phyloP scores from a whole-genome alignment of 2,888 invertebrate genomes.

The Nephrocerus scutellatus region DNA sequence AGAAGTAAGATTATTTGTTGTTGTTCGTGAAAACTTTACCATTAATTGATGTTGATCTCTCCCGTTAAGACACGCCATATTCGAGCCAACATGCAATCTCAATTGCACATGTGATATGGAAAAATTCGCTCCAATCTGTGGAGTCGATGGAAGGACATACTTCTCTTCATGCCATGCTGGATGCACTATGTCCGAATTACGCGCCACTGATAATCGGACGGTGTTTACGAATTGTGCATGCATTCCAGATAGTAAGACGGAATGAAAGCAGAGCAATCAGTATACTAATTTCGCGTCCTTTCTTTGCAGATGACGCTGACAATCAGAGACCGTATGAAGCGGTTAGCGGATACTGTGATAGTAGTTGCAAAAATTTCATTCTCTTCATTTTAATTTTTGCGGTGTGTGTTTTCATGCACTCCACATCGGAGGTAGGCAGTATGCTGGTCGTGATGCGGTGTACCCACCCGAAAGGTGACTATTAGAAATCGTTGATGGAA shows the following conservation, averaged over 20 bases:
- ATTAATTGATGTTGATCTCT: neutral
- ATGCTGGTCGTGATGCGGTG: conserved; percentile 85
- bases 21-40: neutral
- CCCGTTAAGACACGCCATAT: conserved; percentile 32
- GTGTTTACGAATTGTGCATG: conserved; percentile 53
- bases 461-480: conserved; percentile 68
- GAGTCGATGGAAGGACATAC: conserved; percentile 73
- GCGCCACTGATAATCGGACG: conserved; percentile 55
- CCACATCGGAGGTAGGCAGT: conserved; percentile 86
- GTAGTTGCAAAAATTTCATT: conserved; percentile 71
- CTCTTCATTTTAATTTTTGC: conserved; percentile 78
- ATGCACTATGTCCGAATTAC: conserved; percentile 58
- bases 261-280: neutral
- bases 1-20: conserved; percentile 37
- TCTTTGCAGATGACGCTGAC: conserved; percentile 9
- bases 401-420: conserved; percentile 82
- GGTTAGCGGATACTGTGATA: conserved; percentile 71
- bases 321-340: conserved; percentile 47
- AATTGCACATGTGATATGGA: conserved; percentile 68
- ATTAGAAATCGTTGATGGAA: neutral
- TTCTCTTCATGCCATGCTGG: conserved; percentile 87
- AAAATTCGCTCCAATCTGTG: conserved; percentile 79
- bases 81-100: conserved; percentile 57
- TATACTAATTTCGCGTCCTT: neutral
- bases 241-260: conserved; percentile 41